These are phyloP conservation scores for Podargus strigoides DNA, from an alignment of 2,797 vertebrate genomes.

Conservation along the genomic window DNA sequence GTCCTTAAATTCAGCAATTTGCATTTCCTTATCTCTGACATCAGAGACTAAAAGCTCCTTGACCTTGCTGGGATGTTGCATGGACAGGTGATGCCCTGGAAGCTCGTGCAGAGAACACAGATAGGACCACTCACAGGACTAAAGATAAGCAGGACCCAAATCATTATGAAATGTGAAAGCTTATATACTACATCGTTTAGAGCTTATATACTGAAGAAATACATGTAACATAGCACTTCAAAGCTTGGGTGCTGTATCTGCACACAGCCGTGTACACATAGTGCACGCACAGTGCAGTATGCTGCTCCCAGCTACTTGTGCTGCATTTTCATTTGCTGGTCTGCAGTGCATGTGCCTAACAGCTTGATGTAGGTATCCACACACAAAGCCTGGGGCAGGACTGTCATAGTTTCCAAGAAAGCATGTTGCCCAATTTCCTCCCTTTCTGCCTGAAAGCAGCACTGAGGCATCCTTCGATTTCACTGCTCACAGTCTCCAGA, in stretches of 20 bases:
- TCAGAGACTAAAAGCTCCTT: background rate
- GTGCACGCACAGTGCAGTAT: too few species aligned
- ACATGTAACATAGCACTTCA: background rate
- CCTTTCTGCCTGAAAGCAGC: conserved; percentile 35
- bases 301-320: background rate
- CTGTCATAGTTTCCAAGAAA: background rate
- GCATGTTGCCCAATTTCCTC: background rate
- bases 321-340: background rate
- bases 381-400: background rate
- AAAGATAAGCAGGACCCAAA: background rate
- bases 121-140: background rate
- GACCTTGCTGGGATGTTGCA: background rate
- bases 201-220: background rate
- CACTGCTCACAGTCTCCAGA: background rate
- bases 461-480: background rate
- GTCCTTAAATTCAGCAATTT: background rate
- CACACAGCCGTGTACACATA: fast-evolving
- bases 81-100: background rate
- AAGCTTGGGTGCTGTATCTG: background rate
- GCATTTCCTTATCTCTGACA: background rate
- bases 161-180: background rate
- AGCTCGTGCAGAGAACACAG: background rate
- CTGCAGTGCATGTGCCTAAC: background rate
- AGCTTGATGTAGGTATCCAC: background rate
- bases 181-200: background rate